These are phyloP conservation scores for Alaudala cheleensis DNA, from an alignment of 2,113 vertebrate genomes.

Conservation along the genomic window DNA sequence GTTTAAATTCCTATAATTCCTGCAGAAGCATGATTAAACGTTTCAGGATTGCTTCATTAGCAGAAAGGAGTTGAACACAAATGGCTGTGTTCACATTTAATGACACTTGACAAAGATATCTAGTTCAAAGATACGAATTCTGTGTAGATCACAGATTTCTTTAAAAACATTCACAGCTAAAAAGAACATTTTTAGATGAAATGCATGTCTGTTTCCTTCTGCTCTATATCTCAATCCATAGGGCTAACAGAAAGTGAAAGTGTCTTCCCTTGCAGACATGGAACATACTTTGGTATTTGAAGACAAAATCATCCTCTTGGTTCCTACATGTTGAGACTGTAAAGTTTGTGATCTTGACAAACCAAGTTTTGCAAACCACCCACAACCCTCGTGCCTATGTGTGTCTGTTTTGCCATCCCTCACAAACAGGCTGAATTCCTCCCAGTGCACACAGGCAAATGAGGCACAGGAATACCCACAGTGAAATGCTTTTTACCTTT, in stretches of 20 bases:
- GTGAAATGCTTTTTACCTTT: neutral
- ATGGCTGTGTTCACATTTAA: neutral
- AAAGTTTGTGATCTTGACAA: neutral
- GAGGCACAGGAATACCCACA: neutral
- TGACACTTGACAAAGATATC: neutral
- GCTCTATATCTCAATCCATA: neutral
- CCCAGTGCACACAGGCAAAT: neutral
- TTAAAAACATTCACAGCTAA: neutral
- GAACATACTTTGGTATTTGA: neutral
- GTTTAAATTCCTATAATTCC: neutral
- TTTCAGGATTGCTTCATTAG: neutral
- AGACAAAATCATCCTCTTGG: neutral
- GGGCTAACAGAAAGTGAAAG: neutral
- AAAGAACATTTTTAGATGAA: neutral
- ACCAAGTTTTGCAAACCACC: conserved; percentile 6
- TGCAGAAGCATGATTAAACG: neutral
- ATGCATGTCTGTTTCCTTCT: neutral
- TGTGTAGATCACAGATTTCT: neutral
- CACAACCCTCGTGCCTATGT: neutral
- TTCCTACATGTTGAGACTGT: neutral
- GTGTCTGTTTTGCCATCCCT: neutral
- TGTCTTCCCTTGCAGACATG: neutral
- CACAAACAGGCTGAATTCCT: neutral
- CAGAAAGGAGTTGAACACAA: neutral
- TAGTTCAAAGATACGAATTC: neutral